These are phyloP conservation scores for Schizothorax lantsangensis DNA, from an alignment of 2,797 vertebrate genomes.

Conservation along the genomic window DNA sequence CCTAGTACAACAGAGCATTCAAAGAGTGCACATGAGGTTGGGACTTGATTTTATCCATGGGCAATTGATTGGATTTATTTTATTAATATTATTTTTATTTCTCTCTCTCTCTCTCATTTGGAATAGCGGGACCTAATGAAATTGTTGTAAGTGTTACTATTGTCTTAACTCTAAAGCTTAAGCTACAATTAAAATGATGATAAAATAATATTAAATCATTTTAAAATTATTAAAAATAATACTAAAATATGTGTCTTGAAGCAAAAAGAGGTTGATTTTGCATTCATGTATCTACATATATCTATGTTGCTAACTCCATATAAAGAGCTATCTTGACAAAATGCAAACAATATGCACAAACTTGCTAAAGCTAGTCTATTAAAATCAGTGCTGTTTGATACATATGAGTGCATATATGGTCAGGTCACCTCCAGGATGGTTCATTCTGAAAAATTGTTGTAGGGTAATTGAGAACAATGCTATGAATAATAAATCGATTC, in stretches of 20 bases:
- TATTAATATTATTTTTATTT: neutral
- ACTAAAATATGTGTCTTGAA: neutral
- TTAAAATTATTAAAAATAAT: no score
- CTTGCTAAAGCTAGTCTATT: neutral
- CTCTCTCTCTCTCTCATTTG: neutral
- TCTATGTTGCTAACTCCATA: neutral
- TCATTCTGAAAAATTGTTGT: neutral
- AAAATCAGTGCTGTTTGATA: neutral
- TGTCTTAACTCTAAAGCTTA: neutral
- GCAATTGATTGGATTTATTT: neutral
- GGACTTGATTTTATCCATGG: neutral
- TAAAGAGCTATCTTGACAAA: neutral
- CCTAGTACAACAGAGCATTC: neutral
- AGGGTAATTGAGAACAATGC: neutral
- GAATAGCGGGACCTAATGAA: neutral
- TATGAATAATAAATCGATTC: conserved; percentile 18
- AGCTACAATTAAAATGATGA: neutral
- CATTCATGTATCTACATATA: neutral
- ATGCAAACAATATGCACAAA: neutral
- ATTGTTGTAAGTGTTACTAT: neutral
- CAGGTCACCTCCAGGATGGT: neutral
- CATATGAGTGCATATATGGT: neutral
- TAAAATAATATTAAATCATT: no score
- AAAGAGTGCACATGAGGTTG: neutral
- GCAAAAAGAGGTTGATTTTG: neutral